Percentiles rank a stretch among this genome's conserved stretches.
Conservation (phyloP, 2,797 vertebrate species). For the Pseudotriccus pelzelni region DNA sequence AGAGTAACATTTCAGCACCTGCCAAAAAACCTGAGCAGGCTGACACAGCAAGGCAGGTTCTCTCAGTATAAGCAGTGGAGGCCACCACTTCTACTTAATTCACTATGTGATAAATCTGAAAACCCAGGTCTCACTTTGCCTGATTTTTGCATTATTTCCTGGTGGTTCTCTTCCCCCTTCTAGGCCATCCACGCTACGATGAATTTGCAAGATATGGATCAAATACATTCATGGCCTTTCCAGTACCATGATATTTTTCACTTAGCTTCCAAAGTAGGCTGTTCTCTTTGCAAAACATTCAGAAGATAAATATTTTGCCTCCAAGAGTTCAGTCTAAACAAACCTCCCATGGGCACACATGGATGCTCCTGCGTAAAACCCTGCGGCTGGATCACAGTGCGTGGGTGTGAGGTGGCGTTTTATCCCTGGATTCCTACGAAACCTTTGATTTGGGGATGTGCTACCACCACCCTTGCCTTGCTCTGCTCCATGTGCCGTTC, state of each 20-base stretch:
- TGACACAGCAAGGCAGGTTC: neutral
- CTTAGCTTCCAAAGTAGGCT: neutral
- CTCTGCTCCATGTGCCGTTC: fast-evolving
- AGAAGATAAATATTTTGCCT: neutral
- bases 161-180: fast-evolving
- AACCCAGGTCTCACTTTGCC: neutral
- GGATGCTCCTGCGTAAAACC: fast-evolving
- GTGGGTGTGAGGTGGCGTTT: fast-evolving
- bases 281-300: neutral
- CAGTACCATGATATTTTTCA: fast-evolving
- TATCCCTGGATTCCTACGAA: neutral
- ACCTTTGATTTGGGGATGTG: neutral
- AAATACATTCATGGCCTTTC: fast-evolving
- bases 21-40: neutral
- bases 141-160: neutral
- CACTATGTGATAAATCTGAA: neutral
- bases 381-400: fast-evolving
- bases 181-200: fast-evolving
- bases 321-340: neutral
- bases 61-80: neutral
- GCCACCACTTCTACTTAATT: neutral
- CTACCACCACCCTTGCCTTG: fast-evolving
- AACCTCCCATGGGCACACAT: neutral
- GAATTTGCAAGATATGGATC: neutral
- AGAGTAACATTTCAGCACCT: neutral